Evolutionary conservation across 1,140 invertebrate genomes (phyloP).

Genomic region (Aphaenogaster ashmeadi): DNA sequence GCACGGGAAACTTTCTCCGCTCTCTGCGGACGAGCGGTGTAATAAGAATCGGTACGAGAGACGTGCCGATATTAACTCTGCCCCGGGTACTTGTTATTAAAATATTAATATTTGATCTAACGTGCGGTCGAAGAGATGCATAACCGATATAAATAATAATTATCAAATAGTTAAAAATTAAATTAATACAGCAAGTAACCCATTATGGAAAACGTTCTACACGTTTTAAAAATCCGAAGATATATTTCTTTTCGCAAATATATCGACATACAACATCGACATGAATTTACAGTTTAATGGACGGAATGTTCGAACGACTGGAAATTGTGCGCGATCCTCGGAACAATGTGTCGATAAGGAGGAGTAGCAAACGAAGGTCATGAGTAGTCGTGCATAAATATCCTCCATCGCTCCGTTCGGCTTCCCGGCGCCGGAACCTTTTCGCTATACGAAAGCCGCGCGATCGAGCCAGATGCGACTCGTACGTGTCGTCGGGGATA

Average conservation of each 20-base stretch:
- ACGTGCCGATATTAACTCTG: background rate
- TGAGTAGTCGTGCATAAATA: constrained; percentile 9
- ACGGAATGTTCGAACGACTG: background rate
- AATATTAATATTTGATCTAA: background rate
- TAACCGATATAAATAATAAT: background rate
- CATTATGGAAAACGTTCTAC: background rate
- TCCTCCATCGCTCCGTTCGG: background rate
- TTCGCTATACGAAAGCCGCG: constrained; percentile 5
- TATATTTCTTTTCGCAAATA: background rate
- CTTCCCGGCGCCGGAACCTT: constrained; percentile 4
- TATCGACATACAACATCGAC: background rate
- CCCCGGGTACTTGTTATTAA: background rate
- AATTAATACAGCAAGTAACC: background rate
- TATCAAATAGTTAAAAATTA: background rate
- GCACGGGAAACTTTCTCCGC: constrained; percentile 72
- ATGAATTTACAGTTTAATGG: background rate
- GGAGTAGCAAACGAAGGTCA: background rate
- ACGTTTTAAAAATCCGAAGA: background rate
- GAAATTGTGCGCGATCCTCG: background rate
- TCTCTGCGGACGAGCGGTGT: constrained; percentile 34
- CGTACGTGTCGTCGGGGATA: constrained; percentile 72
- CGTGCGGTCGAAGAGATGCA: background rate
- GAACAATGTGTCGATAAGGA: background rate
- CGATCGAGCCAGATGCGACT: constrained; percentile 66
- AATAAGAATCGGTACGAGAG: constrained; percentile 31